These are phyloP conservation scores for Loxodonta africana DNA, from an alignment of 2,113 vertebrate genomes.

Conservation along the genomic window DNA sequence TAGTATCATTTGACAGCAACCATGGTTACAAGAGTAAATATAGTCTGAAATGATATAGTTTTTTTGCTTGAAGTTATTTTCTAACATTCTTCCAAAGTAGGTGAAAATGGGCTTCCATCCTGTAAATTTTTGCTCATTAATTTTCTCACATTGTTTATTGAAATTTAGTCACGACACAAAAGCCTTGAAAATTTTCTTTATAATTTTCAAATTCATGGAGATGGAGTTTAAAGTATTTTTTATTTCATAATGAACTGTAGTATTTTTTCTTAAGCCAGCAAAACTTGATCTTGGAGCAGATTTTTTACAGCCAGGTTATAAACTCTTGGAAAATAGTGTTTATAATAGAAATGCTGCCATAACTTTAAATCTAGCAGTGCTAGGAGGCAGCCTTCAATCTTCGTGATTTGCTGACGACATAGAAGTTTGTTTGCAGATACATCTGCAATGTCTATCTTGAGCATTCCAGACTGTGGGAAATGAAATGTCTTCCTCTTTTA, in stretches of 20 bases:
- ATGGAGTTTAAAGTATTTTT: not conserved
- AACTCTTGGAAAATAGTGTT: slow-evolving; percentile 67
- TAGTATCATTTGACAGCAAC: slow-evolving; percentile 20
- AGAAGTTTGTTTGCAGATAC: slow-evolving; percentile 69
- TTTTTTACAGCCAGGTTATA: slow-evolving; percentile 59
- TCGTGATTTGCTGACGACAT: not conserved
- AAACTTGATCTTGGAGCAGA: slow-evolving; percentile 62
- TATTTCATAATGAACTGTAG: slow-evolving; percentile 56
- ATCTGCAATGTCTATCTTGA: slow-evolving; percentile 25
- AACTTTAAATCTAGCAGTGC: not conserved
- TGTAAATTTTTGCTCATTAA: not conserved
- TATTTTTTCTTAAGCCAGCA: slow-evolving; percentile 13
- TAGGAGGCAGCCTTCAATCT: not conserved
- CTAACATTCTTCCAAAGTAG: not conserved
- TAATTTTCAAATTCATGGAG: slow-evolving; percentile 17
- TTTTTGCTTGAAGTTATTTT: slow-evolving; percentile 31
- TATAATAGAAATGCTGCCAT: slow-evolving; percentile 1
- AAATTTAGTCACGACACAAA: slow-evolving; percentile 38
- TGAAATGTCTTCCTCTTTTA: slow-evolving; percentile 37
- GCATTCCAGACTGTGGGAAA: slow-evolving; percentile 57
- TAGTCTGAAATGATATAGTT: not conserved
- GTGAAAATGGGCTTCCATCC: not conserved
- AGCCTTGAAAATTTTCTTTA: not conserved
- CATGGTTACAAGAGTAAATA: slow-evolving; percentile 8
- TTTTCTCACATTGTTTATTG: slow-evolving; percentile 3